Conservation (phyloP, 2,113 vertebrate genomes). For the Ammodytes dubius region DNA sequence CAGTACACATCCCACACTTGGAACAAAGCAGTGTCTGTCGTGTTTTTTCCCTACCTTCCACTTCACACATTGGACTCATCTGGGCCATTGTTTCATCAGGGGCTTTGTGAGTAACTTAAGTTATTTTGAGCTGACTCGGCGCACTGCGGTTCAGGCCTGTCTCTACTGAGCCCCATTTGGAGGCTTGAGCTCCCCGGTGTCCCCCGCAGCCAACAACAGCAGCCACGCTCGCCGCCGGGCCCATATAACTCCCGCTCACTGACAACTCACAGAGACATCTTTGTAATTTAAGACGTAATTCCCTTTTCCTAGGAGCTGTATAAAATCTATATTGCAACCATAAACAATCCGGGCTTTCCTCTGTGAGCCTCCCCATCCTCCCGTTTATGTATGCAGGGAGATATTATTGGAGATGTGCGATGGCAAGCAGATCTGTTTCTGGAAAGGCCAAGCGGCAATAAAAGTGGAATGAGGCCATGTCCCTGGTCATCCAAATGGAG, state of each 20-base stretch:
- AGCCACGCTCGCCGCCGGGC: slow-evolving; percentile 58
- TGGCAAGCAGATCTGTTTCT: slow-evolving; percentile 76
- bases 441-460: slow-evolving; percentile 77
- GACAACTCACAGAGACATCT: slow-evolving; percentile 79
- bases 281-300: slow-evolving; percentile 85
- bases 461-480: slow-evolving; percentile 57
- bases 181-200: slow-evolving; percentile 61
- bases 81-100: slow-evolving; percentile 70
- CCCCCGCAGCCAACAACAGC: slow-evolving; percentile 52
- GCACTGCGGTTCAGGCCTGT: slow-evolving; percentile 61
- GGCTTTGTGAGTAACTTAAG: slow-evolving; percentile 57
- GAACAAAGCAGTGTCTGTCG: not conserved
- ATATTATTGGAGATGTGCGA: slow-evolving; percentile 78
- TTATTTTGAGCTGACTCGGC: slow-evolving; percentile 75
- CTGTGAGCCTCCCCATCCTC: slow-evolving; percentile 45
- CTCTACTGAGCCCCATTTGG: slow-evolving; percentile 56
- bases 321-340: slow-evolving; percentile 86
- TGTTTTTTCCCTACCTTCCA: slow-evolving; percentile 8
- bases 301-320: slow-evolving; percentile 82
- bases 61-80: slow-evolving; percentile 52
- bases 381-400: slow-evolving; percentile 79
- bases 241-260: slow-evolving; percentile 69
- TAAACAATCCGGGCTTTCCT: slow-evolving; percentile 80
- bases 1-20: not conserved
- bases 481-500: slow-evolving; percentile 52